Percentiles rank a stretch among this genome's conserved stretches.
These are phyloP conservation scores for Naja naja DNA, from an alignment of 2,113 vertebrate species.

Conservation along the genomic window DNA sequence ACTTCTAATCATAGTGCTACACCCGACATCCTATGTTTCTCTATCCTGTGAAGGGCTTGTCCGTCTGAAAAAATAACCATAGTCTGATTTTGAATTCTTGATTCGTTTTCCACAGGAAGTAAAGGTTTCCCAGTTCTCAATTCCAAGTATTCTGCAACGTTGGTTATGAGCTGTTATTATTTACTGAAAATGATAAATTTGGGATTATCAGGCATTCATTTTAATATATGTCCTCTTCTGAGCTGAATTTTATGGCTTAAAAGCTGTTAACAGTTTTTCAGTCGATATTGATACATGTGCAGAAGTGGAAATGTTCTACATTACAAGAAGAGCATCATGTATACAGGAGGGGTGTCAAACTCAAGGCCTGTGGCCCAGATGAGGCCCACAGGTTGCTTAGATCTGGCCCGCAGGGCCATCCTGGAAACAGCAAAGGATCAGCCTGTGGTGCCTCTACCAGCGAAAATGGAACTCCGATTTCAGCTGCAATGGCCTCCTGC, in stretches of 20 bases:
- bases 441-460: too few relatives aligned
- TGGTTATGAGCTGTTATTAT: too few relatives aligned
- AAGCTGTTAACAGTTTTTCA: not conserved
- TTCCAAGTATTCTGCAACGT: not conserved
- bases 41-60: not conserved
- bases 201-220: slow-evolving; percentile 34
- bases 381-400: too few relatives aligned
- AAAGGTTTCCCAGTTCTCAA: not conserved
- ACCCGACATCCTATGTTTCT: not conserved
- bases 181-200: too few relatives aligned
- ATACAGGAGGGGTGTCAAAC: not conserved
- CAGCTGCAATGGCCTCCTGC: too few relatives aligned
- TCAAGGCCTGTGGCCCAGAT: too few relatives aligned
- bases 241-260: slow-evolving; percentile 14
- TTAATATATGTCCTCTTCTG: slow-evolving; percentile 13
- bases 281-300: not conserved
- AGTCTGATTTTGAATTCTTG: not conserved
- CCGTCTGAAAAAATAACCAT: not conserved
- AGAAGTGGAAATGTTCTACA: slow-evolving; percentile 1
- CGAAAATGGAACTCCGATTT: too few relatives aligned
- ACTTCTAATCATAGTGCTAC: too few relatives aligned
- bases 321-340: not conserved
- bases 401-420: too few relatives aligned
- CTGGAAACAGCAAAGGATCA: too few relatives aligned
- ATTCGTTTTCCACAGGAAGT: not conserved